Conservation (phyloP, 2,888 invertebrate species). For the Tetranychus truncatus region DNA sequence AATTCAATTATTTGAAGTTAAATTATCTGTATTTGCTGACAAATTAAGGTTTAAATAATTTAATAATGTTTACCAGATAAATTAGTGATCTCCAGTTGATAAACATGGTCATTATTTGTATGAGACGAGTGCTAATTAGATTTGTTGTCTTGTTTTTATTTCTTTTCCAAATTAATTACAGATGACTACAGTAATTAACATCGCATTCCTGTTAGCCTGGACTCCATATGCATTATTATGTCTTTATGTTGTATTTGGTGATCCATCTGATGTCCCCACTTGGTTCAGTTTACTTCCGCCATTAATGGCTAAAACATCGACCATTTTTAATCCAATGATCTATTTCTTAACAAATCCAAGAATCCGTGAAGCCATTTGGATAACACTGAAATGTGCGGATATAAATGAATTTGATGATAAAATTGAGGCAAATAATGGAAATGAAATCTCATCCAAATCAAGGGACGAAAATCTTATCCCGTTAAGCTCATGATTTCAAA, state of each 20-base stretch:
- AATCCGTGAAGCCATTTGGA: constrained; percentile 16
- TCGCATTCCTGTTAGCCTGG: constrained; percentile 29
- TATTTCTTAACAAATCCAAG: constrained; percentile 27
- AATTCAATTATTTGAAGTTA: too few species aligned
- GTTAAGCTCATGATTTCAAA: neutral
- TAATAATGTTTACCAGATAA: too few species aligned
- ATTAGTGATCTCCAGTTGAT: too few species aligned
- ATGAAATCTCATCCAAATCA: neutral
- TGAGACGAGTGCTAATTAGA: neutral
- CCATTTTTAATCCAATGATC: constrained; percentile 30
- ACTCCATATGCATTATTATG: constrained; percentile 30
- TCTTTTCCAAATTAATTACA: constrained; percentile 23
- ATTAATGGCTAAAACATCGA: constrained; percentile 30
- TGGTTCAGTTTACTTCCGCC: constrained; percentile 30
- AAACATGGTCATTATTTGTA: too few species aligned
- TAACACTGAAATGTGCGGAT: constrained; percentile 4
- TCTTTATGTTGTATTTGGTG: constrained; percentile 29
- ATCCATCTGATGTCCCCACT: constrained; percentile 28
- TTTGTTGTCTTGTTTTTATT: neutral
- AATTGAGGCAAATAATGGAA: neutral
- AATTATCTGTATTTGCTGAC: too few species aligned
- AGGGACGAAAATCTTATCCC: neutral
- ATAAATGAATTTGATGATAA: constrained; percentile 1
- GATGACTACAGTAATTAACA: constrained; percentile 29
- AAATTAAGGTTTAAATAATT: too few species aligned